Conservation (phyloP, 2,888 invertebrate genomes). For the Graphium colonna region DNA sequence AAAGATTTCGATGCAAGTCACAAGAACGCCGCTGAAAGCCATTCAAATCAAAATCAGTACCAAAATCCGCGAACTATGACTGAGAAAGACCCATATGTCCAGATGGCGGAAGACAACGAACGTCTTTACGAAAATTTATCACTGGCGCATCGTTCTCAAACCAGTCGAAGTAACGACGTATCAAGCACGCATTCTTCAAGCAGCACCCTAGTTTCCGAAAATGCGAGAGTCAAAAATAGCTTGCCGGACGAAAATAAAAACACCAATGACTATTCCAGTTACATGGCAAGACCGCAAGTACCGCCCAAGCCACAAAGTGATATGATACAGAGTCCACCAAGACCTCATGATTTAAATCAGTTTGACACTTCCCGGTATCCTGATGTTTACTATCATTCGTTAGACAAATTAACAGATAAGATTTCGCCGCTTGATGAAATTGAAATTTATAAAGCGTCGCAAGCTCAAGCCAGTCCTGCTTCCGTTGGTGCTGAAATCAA, state of each 20-base stretch:
- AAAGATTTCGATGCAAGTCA: constrained; percentile 35
- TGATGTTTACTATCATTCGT: constrained; percentile 68
- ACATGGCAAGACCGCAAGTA: constrained; percentile 46
- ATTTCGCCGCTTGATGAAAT: constrained; percentile 54
- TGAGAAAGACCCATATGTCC: constrained; percentile 39
- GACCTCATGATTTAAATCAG: constrained; percentile 25
- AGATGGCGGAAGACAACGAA: constrained; percentile 39
- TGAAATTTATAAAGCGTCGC: constrained; percentile 57
- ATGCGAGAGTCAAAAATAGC: constrained; percentile 37
- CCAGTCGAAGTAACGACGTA: constrained; percentile 39
- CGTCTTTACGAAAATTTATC: constrained; percentile 68
- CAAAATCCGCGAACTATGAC: constrained; percentile 51
- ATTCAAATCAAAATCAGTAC: constrained; percentile 53
- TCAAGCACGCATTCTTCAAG: constrained; percentile 60
- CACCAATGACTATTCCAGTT: constrained; percentile 35
- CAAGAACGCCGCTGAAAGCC: constrained; percentile 30
- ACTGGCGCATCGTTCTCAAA: constrained; percentile 33
- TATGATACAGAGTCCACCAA: constrained; percentile 32
- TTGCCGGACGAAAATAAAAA: constrained; percentile 28
- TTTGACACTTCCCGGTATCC: constrained; percentile 43
- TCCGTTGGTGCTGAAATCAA: constrained; percentile 74
- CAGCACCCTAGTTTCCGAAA: constrained; percentile 66
- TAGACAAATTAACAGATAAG: constrained; percentile 59
- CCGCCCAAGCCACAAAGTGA: constrained; percentile 49
- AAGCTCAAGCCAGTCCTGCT: constrained; percentile 48